Base-by-base conservation (phyloP, 1,140 invertebrate genomes). In the Sycophila sp. region DNA sequence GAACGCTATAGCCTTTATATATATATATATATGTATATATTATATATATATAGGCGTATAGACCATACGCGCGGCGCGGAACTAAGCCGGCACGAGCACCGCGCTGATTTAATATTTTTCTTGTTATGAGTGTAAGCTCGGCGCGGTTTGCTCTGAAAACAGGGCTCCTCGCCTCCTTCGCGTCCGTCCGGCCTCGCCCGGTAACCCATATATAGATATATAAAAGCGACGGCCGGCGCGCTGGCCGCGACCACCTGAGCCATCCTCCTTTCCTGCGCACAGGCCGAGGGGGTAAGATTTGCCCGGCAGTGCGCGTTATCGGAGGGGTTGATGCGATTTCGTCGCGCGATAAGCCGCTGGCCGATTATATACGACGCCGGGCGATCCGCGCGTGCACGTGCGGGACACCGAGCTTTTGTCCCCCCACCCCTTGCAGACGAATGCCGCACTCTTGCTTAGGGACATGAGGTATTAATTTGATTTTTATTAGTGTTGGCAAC, bases 101-200 rank as follows among this genome's bases (percentile, higher is more conserved):
- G 75, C 73, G 71, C 77, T 75, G 79, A 81, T 85, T 85, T 83
- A 84, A 83, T 82, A 83, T 80, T 85, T 83, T 81, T 82, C 80
- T 79, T 82, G 80, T 83, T 85, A 81, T 82, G 80, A 81, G 80
- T 83, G 81, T 82, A 83, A 83, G 80, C 81, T 80, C 70, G 58
- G 71, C 45, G 55, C 73, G 77, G 80, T 85, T 81, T 83, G 75
- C 78, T 83, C 79, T 83, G 81, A 83, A 83, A 85, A 83, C 81
- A 83, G 74, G 72, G 74, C 51, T 62, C 74, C 60, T 55, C 62
- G 17, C 42, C 19, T 7, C 0, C 40, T n/a, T n/a, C 19, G 42
- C 24, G 19, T n/a, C n/a, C n/a, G n/a, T n/a, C n/a, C n/a, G n/a
- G n/a, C n/a, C n/a, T n/a, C n/a, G n/a, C n/a, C n/a, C n/a, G n/a